phyloP scores from a whole-genome alignment of 1,140 invertebrate genomes.

The Drosophila teissieri region DNA sequence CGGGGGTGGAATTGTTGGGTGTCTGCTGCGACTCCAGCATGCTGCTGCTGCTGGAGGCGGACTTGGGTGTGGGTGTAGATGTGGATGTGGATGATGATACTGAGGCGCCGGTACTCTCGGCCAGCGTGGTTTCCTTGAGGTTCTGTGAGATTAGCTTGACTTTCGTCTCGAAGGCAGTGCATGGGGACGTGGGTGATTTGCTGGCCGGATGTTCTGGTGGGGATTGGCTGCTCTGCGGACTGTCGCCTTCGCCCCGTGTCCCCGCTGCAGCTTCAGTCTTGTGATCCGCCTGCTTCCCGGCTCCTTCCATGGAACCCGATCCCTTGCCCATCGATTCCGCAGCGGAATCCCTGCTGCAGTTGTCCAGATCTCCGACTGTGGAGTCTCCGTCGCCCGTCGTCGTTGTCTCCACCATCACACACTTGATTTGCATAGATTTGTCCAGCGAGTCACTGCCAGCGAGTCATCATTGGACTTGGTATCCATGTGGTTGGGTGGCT shows the following conservation, averaged over 20 bases:
- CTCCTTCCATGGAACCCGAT: background rate
- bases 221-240: constrained; percentile 21
- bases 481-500: constrained; percentile 61
- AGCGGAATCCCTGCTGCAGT: constrained; percentile 63
- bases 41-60: constrained; percentile 39
- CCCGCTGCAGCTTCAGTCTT: constrained; percentile 40
- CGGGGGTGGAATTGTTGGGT: constrained; percentile 19
- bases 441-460: constrained; percentile 74
- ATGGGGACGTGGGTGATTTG: constrained; percentile 39
- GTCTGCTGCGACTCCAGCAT: constrained; percentile 33
- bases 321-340: constrained; percentile 27
- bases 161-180: constrained; percentile 74
- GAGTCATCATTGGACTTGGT: constrained; percentile 77
- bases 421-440: constrained; percentile 80
- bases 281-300: constrained; percentile 35
- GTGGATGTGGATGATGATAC: constrained; percentile 28
- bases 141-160: constrained; percentile 78
- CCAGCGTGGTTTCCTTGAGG: constrained; percentile 77
- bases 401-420: constrained; percentile 73
- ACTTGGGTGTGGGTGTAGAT: constrained; percentile 18
- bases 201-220: constrained; percentile 19
- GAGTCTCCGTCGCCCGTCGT: constrained; percentile 7
- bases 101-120: constrained; percentile 35
- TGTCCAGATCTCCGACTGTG: constrained; percentile 40
- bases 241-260: constrained; percentile 30